Conservation (phyloP, 2,888 invertebrate genomes). For the Idaea straminata region DNA sequence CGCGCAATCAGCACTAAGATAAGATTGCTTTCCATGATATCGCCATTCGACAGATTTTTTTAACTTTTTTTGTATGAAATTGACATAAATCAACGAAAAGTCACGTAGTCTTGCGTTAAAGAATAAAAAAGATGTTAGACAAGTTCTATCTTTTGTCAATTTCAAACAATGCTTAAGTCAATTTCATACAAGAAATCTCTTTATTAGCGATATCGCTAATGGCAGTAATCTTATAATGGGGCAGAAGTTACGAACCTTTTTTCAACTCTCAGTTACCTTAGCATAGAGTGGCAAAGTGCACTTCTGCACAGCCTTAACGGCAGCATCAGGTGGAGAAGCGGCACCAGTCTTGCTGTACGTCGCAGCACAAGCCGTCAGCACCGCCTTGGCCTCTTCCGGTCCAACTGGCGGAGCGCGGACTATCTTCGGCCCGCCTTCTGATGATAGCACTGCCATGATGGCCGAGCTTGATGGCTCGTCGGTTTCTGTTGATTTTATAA, state of each 20-base stretch:
- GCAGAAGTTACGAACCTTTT: not conserved
- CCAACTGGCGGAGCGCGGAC: conserved; percentile 69
- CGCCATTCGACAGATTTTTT: no score
- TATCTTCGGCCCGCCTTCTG: conserved; percentile 67
- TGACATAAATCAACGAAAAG: no score
- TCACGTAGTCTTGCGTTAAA: no score
- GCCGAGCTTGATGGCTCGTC: conserved; percentile 72
- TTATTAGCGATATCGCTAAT: no score
- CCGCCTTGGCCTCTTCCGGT: conserved; percentile 64
- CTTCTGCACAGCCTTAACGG: conserved; percentile 82
- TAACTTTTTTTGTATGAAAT: no score
- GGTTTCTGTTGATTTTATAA: conserved; percentile 53
- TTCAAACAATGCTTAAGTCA: no score
- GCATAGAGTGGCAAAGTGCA: conserved; percentile 86
- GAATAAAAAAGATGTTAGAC: no score
- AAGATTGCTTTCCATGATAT: no score
- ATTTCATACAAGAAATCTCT: no score
- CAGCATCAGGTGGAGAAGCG: conserved; percentile 81
- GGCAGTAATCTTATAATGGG: no score
- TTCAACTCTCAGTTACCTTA: conserved; percentile 51
- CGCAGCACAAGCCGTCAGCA: conserved; percentile 65
- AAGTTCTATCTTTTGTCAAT: no score
- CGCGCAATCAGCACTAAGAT: no score
- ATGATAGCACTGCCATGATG: conserved; percentile 74
- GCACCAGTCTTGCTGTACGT: conserved; percentile 72